Conservation (phyloP, 2,113 vertebrate genomes). For the Chaenogobius annularis region DNA sequence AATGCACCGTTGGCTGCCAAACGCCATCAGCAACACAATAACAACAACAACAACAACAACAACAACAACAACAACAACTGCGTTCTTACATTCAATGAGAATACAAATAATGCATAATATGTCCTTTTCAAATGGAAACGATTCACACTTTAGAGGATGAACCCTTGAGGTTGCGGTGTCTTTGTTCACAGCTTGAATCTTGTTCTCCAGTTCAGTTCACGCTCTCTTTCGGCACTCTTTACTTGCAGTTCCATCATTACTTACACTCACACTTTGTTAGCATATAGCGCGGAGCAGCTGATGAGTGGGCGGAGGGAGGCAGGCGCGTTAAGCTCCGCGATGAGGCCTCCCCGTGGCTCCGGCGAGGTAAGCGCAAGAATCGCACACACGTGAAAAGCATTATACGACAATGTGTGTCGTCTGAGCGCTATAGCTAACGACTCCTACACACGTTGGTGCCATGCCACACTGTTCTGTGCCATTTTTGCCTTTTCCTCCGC, state of each 20-base stretch:
- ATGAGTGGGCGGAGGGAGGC: constrained; percentile 68
- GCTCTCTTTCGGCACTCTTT: constrained; percentile 15
- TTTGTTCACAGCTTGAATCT: neutral
- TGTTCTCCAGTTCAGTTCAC: neutral
- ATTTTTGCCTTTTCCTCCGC: constrained; percentile 5
- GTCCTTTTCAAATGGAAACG: too few species aligned
- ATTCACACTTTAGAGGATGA: too few species aligned
- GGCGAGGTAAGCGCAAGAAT: constrained; percentile 33
- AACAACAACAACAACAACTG: too few species aligned
- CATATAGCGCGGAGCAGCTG: constrained; percentile 55
- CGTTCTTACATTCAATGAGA: too few species aligned
- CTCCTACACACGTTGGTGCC: constrained; percentile 14
- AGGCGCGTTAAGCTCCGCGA: constrained; percentile 52
- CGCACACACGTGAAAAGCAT: neutral
- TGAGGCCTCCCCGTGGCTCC: constrained; percentile 37
- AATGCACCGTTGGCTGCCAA: too few species aligned
- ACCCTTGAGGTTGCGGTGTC: neutral
- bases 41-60: too few species aligned
- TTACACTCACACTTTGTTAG: constrained; percentile 38
- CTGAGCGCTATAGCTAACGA: constrained; percentile 11
- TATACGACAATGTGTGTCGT: neutral
- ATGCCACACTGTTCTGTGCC: neutral
- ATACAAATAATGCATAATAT: too few species aligned
- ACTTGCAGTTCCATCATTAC: constrained; percentile 39
- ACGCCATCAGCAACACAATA: too few species aligned